These are phyloP conservation scores for Tinea semifulvella DNA, from an alignment of 2,888 invertebrate species.

Conservation along the genomic window DNA sequence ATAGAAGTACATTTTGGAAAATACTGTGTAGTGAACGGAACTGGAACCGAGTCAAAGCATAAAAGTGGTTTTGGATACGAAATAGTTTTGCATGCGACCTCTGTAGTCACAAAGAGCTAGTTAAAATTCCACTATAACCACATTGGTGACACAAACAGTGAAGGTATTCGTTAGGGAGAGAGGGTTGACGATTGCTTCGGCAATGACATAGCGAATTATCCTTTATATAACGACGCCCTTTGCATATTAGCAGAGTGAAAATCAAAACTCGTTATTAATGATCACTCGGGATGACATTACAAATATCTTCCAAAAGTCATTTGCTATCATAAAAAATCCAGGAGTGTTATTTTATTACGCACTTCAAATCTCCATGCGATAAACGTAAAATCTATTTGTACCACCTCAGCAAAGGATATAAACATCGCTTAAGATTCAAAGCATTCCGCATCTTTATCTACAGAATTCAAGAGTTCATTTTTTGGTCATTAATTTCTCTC, in stretches of 20 bases:
- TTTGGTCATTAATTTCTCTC: conserved; percentile 66
- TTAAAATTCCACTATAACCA: conserved; percentile 60
- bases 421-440: conserved; percentile 61
- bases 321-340: conserved; percentile 4
- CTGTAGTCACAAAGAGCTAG: conserved; percentile 49
- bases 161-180: conserved; percentile 39
- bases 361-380: background rate
- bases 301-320: conserved; percentile 41
- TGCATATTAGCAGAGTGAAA: conserved; percentile 62
- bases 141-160: conserved; percentile 57
- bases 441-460: conserved; percentile 65
- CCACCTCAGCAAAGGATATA: conserved; percentile 19
- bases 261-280: conserved; percentile 65
- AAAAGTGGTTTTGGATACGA: conserved; percentile 4
- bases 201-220: conserved; percentile 20
- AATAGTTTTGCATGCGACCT: conserved; percentile 7
- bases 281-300: conserved; percentile 58
- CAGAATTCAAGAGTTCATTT: conserved; percentile 65
- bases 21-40: background rate
- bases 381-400: background rate
- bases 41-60: conserved; percentile 6
- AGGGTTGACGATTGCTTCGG: conserved; percentile 50
- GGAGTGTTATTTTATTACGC: conserved; percentile 5
- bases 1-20: too few relatives aligned
- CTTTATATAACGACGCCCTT: conserved; percentile 35